These are phyloP conservation scores for Alligator mississippiensis DNA, from an alignment of 2,113 vertebrate species.

Conservation along the genomic window DNA sequence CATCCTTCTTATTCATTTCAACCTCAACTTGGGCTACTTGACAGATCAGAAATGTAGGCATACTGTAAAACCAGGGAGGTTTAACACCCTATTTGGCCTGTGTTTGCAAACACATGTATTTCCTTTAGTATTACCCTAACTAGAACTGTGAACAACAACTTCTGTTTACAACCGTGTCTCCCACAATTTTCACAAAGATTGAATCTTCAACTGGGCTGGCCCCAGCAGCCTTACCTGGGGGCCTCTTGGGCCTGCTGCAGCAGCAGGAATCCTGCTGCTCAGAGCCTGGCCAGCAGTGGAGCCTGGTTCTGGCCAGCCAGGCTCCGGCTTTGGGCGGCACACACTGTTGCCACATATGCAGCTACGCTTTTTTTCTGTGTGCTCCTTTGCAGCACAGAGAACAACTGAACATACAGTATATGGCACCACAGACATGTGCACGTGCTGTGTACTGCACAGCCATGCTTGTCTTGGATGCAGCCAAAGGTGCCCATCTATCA, in stretches of 20 bases:
- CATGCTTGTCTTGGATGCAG: no score
- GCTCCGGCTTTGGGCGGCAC: constrained; percentile 13
- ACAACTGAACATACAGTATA: no score
- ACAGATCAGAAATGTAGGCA: not conserved
- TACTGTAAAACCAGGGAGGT: no score
- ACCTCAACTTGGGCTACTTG: not conserved
- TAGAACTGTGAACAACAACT: not conserved
- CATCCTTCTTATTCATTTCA: not conserved
- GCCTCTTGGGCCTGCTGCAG: not conserved
- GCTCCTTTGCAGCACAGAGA: no score
- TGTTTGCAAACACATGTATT: no score
- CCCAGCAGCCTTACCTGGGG: no score
- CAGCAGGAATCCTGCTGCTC: not conserved
- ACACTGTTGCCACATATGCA: not conserved
- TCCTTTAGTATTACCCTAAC: not conserved
- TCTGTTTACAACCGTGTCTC: not conserved
- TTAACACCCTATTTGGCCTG: no score
- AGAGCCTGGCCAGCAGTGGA: not conserved
- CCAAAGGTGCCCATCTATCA: no score
- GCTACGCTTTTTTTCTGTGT: not conserved
- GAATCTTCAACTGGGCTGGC: not conserved
- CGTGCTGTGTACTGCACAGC: no score
- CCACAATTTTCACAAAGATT: not conserved
- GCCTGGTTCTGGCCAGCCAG: not conserved
- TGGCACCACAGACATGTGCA: no score